A percentile compares a stretch with the other conserved stretches of the same genome.
phyloP scores from a whole-genome alignment of 1,140 invertebrate species.

The Gerris buenoi region DNA sequence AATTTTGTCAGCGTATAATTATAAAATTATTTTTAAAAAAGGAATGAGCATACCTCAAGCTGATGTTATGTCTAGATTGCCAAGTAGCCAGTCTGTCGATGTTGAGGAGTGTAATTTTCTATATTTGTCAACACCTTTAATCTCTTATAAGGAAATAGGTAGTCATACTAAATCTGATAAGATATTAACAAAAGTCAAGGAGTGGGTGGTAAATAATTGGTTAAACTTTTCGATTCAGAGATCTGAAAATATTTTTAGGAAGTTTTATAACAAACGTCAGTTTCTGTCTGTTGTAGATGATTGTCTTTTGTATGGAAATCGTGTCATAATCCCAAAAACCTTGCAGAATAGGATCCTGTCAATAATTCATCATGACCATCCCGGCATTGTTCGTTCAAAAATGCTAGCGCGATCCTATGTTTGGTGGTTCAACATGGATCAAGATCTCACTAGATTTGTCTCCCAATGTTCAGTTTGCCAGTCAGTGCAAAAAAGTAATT shows the following conservation, averaged over 20 bases:
- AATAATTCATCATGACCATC: background rate
- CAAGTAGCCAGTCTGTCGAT: background rate
- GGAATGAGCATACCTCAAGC: conserved; percentile 11
- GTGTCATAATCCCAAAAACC: background rate
- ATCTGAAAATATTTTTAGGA: background rate
- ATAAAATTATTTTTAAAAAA: conserved; percentile 12
- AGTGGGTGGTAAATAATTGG: too few relatives aligned
- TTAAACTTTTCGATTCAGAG: background rate
- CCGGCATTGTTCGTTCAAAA: background rate
- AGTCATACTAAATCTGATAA: background rate
- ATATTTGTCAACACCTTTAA: background rate
- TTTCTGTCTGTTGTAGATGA: background rate
- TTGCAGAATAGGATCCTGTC: background rate
- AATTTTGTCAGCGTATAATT: conserved; percentile 17
- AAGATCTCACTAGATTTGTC: background rate
- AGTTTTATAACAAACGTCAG: background rate
- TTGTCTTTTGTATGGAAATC: background rate
- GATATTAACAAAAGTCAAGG: background rate
- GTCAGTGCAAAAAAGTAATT: background rate
- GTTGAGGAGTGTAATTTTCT: background rate
- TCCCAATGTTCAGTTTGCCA: background rate
- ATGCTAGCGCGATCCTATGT: background rate
- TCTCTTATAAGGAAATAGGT: background rate
- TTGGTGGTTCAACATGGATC: background rate
- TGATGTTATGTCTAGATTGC: conserved; percentile 5